Conservation (phyloP, 2,797 vertebrate species). For the Staurois parvus region DNA sequence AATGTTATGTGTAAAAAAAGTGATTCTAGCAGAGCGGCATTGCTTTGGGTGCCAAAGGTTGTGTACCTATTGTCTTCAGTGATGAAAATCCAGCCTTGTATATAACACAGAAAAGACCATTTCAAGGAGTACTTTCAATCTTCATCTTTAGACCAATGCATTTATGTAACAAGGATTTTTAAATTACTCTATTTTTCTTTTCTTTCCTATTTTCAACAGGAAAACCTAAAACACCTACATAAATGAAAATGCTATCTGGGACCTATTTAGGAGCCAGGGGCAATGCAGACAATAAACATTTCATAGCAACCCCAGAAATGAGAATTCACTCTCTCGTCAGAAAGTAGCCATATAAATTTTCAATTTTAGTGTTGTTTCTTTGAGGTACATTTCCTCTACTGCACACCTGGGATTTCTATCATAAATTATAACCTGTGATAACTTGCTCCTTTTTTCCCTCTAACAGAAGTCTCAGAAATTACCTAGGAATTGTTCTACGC, state of each 20-base stretch:
- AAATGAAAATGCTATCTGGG: not conserved
- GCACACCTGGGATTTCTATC: not conserved
- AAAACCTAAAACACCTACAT: not conserved
- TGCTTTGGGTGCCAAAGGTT: too few species aligned
- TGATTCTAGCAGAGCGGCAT: too few species aligned
- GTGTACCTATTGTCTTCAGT: too few species aligned
- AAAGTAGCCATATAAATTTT: not conserved
- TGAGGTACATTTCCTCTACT: not conserved
- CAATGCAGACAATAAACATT: not conserved
- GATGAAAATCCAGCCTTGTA: too few species aligned
- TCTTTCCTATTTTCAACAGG: not conserved
- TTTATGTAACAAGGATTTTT: too few species aligned
- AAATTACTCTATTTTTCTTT: too few species aligned
- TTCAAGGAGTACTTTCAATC: too few species aligned
- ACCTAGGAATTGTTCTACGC: not conserved
- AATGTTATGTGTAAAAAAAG: too few species aligned
- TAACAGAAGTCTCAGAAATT: not conserved
- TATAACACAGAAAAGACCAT: too few species aligned
- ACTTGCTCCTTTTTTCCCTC: conserved; percentile 4
- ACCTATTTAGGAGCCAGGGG: not conserved
- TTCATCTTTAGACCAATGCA: too few species aligned
- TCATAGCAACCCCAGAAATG: conserved; percentile 7
- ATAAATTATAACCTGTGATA: conserved; percentile 14
- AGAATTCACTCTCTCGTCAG: conserved; percentile 6
- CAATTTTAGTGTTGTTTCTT: conserved; percentile 1